Percentiles rank a stretch among this genome's conserved stretches.
These are phyloP conservation scores for Chaetodon trifasciatus DNA, from an alignment of 2,797 vertebrate species.

Conservation along the genomic window DNA sequence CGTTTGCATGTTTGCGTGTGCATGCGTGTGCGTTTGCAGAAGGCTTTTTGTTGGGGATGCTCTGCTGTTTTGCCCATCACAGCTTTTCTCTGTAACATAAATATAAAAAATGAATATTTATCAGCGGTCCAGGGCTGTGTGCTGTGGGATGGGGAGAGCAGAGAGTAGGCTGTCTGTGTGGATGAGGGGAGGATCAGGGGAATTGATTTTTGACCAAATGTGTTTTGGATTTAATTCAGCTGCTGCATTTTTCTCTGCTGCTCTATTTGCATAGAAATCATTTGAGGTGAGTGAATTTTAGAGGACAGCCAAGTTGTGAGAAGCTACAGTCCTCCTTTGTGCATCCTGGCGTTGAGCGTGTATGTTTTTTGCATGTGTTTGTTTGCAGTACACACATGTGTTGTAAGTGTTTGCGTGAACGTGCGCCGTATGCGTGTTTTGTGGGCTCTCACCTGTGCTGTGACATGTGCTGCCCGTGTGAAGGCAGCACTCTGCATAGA, in stretches of 20 bases:
- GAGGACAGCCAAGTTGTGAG: constrained; percentile 78
- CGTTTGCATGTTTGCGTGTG: constrained; percentile 23
- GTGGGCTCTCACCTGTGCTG: constrained; percentile 17
- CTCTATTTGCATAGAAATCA: constrained; percentile 91
- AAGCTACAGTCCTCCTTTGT: constrained; percentile 33
- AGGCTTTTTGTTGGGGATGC: constrained; percentile 57
- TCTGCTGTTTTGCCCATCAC: constrained; percentile 81
- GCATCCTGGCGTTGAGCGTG: constrained; percentile 24
- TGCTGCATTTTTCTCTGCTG: constrained; percentile 73
- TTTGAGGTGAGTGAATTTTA: constrained; percentile 88
- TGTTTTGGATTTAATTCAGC: constrained; percentile 87
- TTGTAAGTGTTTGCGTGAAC: constrained; percentile 20
- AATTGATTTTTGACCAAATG: constrained; percentile 92
- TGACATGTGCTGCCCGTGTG: constrained; percentile 38
- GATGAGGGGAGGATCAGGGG: constrained; percentile 69
- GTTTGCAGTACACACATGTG: constrained; percentile 11
- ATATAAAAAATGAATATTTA: constrained; percentile 89
- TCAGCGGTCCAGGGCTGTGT: constrained; percentile 80
- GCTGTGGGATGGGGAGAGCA: constrained; percentile 76
- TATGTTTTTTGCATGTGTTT: constrained; percentile 2
- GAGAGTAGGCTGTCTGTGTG: constrained; percentile 62
- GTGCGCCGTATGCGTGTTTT: not conserved
- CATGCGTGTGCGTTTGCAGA: constrained; percentile 24
- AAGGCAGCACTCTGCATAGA: constrained; percentile 34
- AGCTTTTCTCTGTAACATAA: constrained; percentile 80